phyloP scores from a whole-genome alignment of 2,113 vertebrate genomes.

The Scomber scombrus region DNA sequence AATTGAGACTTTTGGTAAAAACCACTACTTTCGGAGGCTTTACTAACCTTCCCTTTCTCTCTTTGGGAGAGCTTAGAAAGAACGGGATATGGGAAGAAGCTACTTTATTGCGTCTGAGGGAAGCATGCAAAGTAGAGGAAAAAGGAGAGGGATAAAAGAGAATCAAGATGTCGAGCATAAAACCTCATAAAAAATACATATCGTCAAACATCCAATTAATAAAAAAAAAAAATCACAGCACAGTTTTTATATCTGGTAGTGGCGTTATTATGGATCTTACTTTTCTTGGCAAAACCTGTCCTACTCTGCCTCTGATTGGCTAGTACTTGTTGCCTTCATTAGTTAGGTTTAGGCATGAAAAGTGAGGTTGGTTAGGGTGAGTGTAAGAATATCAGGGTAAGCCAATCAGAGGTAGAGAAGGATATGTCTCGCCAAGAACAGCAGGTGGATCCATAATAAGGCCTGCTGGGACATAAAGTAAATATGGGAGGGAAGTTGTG shows the following conservation, averaged over 20 bases:
- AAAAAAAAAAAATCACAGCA: neutral
- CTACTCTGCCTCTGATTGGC: too few species aligned
- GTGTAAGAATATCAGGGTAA: too few species aligned
- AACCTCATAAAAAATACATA: neutral
- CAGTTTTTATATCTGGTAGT: neutral
- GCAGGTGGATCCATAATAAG: too few species aligned
- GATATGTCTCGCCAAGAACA: too few species aligned
- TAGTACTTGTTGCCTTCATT: too few species aligned
- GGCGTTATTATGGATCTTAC: too few species aligned
- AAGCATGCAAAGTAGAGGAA: conserved; percentile 65
- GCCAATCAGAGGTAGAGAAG: too few species aligned
- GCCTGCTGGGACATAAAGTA: neutral
- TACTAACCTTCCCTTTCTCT: conserved; percentile 87
- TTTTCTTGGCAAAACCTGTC: too few species aligned
- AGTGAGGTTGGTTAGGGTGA: too few species aligned
- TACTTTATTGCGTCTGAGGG: conserved; percentile 84
- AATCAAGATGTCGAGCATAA: conserved; percentile 38
- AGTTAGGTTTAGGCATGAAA: too few species aligned
- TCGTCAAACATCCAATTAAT: neutral
- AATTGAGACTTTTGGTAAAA: neutral
- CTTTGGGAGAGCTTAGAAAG: conserved; percentile 86
- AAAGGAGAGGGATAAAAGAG: conserved; percentile 64
- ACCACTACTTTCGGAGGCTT: conserved; percentile 1
- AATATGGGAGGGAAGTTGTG: neutral
- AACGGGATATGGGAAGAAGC: conserved; percentile 81